Conservation (phyloP, 2,113 vertebrate species). For the Boulengeromyrus knoepffleri region DNA sequence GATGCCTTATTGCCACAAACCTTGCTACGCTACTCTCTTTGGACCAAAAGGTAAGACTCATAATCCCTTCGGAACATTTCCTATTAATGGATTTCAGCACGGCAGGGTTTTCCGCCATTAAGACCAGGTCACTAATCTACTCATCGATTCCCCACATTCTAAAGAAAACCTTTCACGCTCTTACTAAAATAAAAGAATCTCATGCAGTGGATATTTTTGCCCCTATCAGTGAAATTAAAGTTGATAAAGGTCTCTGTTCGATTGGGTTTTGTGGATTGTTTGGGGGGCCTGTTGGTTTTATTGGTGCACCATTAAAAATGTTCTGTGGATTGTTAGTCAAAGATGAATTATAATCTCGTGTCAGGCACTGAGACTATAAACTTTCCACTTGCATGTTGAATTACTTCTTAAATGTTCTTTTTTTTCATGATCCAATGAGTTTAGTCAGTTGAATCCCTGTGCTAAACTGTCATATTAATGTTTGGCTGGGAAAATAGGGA, state of each 20-base stretch:
- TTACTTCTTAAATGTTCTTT: not conserved
- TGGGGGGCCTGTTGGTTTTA: not conserved
- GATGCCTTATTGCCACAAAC: conserved; percentile 64
- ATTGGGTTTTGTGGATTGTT: not conserved
- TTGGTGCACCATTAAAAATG: not conserved
- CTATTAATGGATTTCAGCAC: not conserved
- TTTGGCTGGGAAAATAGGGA: not conserved
- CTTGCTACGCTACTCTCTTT: conserved; percentile 64
- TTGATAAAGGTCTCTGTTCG: not conserved
- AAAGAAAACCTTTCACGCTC: not conserved
- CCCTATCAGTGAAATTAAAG: not conserved
- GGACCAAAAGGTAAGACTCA: conserved; percentile 57
- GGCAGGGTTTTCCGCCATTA: no score
- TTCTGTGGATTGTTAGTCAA: not conserved
- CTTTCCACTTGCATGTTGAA: not conserved
- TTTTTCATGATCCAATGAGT: not conserved
- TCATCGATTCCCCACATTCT: not conserved
- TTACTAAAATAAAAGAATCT: not conserved
- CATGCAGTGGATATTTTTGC: not conserved
- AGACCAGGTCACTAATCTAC: not conserved
- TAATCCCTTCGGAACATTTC: not conserved
- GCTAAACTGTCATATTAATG: not conserved
- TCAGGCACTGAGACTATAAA: not conserved
- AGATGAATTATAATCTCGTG: not conserved
- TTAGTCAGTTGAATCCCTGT: not conserved